A percentile compares a stretch with the other conserved stretches of the same genome.
Conservation (phyloP, 2,888 invertebrate species). For the Lycaena phlaeas region DNA sequence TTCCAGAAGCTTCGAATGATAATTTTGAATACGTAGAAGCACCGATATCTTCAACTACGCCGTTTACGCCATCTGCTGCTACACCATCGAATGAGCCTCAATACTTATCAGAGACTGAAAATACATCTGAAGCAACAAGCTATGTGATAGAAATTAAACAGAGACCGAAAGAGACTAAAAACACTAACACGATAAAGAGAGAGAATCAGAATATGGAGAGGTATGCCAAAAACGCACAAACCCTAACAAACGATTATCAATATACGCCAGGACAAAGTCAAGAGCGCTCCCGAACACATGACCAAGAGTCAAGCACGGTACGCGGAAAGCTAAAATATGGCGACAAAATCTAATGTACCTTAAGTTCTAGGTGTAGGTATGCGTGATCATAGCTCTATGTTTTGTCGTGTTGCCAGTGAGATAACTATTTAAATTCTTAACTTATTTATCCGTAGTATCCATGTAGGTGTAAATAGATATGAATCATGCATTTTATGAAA, state of each 20-base stretch:
- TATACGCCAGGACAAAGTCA: conserved; percentile 13
- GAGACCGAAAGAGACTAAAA: conserved; percentile 8
- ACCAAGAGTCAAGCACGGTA: conserved; percentile 26
- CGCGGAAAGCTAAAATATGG: conserved; percentile 52
- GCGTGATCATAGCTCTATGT: conserved; percentile 37
- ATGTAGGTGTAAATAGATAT: conserved; percentile 17
- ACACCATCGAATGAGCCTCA: conserved; percentile 24
- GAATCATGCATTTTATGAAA: conserved; percentile 59
- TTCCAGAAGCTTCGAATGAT: conserved; percentile 51
- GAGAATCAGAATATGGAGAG: conserved; percentile 9
- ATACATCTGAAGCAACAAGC: background rate
- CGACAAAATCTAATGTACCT: conserved; percentile 48
- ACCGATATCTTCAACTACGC: conserved; percentile 33
- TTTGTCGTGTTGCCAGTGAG: conserved; percentile 15
- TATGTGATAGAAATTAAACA: conserved; percentile 6
- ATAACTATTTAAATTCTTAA: conserved; percentile 10
- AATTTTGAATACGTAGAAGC: conserved; percentile 51
- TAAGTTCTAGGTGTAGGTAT: conserved; percentile 26
- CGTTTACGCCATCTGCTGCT: conserved; percentile 25
- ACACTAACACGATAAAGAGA: conserved; percentile 11
- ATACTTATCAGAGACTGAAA: background rate
- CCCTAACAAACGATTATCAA: conserved; percentile 13
- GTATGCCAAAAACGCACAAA: conserved; percentile 16
- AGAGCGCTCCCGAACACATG: conserved; percentile 16
- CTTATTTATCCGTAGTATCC: conserved; percentile 24